A percentile compares a stretch with the other conserved stretches of the same genome.
These are phyloP conservation scores for Oligia latruncula DNA, from an alignment of 2,888 invertebrate species.

Conservation along the genomic window DNA sequence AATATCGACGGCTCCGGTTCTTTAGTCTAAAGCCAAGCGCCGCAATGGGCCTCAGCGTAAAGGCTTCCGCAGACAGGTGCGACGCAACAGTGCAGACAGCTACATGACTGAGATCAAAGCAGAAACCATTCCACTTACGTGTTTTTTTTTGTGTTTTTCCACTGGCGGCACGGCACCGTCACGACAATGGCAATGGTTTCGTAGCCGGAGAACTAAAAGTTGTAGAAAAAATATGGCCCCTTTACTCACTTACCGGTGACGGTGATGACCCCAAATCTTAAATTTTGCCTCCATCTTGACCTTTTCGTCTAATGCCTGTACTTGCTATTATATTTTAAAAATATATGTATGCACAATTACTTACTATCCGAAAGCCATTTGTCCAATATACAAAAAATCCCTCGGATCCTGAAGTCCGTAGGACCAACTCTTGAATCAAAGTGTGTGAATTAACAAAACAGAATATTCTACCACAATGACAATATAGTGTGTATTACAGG, in stretches of 20 bases:
- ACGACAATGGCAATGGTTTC: too few relatives aligned
- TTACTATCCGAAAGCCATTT: slow-evolving; percentile 60
- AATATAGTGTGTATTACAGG: not conserved
- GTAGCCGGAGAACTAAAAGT: not conserved
- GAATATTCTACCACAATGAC: slow-evolving; percentile 6
- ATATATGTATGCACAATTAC: slow-evolving; percentile 12
- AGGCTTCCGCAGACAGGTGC: not conserved
- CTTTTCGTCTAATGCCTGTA: not conserved
- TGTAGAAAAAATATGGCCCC: not conserved
- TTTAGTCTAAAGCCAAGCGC: not conserved
- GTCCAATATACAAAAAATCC: not conserved
- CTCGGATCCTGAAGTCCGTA: not conserved
- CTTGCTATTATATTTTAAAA: not conserved
- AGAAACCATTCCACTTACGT: not conserved
- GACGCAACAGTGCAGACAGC: not conserved
- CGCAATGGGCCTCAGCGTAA: not conserved
- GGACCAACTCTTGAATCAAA: slow-evolving; percentile 1
- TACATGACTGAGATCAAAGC: not conserved
- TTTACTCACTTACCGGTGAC: not conserved
- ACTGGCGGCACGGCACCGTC: not conserved
- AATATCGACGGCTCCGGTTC: not conserved
- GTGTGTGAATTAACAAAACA: slow-evolving; percentile 11
- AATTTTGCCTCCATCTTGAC: not conserved
- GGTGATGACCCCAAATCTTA: not conserved
- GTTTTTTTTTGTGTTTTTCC: too few relatives aligned